These are phyloP conservation scores for Arremon brunneinucha DNA, from an alignment of 2,797 vertebrate genomes.

Conservation along the genomic window DNA sequence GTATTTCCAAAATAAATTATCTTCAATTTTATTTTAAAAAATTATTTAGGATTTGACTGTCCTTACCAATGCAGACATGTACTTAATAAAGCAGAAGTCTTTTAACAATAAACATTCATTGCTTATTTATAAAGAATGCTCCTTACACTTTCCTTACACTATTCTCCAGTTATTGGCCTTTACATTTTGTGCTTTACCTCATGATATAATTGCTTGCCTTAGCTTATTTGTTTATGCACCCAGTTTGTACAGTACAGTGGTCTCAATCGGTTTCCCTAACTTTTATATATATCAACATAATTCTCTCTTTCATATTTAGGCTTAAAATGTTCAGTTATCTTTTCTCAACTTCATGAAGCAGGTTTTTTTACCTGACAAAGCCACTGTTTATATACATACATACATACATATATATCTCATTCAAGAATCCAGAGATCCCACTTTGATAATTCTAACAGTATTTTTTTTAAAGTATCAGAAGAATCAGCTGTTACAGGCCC, in stretches of 20 bases:
- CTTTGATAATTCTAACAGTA: not conserved
- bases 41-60: not conserved
- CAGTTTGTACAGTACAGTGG: not conserved
- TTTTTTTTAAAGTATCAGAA: not conserved
- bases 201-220: not conserved
- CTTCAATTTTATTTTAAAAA: not conserved
- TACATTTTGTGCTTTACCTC: not conserved
- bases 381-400: not conserved
- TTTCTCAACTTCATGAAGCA: not conserved
- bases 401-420: accelerated
- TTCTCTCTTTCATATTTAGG: not conserved
- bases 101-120: not conserved
- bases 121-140: not conserved
- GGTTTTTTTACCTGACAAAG: not conserved
- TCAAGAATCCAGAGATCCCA: not conserved
- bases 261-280: not conserved
- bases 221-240: not conserved
- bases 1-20: not conserved
- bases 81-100: not conserved
- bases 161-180: not conserved
- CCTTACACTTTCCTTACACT: not conserved
- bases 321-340: not conserved
- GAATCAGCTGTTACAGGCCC: not conserved
- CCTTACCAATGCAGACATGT: not conserved
- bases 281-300: not conserved